Evolutionary conservation across 2,797 vertebrate species (phyloP), one percentile per base, ranked within the genome.

Genomic region (Tragelaphus eurycerus): DNA sequence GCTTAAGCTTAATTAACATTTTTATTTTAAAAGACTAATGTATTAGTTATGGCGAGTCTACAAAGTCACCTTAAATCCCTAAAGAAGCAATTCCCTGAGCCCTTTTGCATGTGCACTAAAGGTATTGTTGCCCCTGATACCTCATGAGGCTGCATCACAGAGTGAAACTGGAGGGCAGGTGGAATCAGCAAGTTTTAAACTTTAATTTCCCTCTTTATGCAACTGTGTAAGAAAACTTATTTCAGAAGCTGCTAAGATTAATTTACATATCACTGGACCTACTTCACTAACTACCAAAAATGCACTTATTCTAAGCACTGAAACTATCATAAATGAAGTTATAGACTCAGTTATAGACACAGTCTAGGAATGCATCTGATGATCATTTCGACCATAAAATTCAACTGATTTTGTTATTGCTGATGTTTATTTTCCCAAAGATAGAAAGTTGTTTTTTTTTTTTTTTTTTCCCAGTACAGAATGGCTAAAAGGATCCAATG

Each of bases 21-120:
- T 87, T 59, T 50, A 91, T 55, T 94, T 38, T 1, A 84, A 57
- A 90, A 83, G 43, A 21, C 5, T 31, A 81, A 29, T 50, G 3
- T 78, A 31, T 89, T 71, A 21, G 21, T 86, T 87, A 78, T 19
- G 17, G 15, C 1, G 38, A 81, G 23, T 0, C 57, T 55, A 79
- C 86, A 76, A 10, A 98, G 97, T 95, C 64, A 96, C 46, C 94
- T 95, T 71, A 86, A 88, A 25, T 97, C 82, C 86, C 74, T 67
- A 19, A 55, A 90, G 43, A 83, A 55, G 31, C 6, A 62, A 55
- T 88, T 86, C n/a, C 34, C 50, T 29, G 16, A 86, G 13, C 8
- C 29, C 7, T 67, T 78, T 10, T 38, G 2, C 48, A 15, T 27
- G 34, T 60, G 6, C 21, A 62, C 5, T 23, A 48, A 89, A 52